These are phyloP conservation scores for Oligia strigilis DNA, from an alignment of 2,888 invertebrate species.

Conservation along the genomic window DNA sequence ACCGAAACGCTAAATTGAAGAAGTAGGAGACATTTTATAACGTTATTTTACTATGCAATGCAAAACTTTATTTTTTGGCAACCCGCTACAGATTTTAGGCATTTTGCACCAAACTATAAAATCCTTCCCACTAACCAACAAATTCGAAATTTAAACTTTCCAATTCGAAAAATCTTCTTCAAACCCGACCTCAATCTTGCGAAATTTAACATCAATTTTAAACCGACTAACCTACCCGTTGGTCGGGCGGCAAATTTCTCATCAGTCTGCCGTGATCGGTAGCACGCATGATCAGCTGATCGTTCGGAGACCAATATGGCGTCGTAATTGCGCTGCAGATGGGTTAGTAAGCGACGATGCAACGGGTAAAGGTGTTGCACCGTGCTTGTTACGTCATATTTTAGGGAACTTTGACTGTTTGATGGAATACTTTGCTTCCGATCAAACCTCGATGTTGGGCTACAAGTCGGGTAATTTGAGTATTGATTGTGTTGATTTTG, in stretches of 20 bases:
- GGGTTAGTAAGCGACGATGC: constrained; percentile 50
- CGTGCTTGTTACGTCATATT: constrained; percentile 20
- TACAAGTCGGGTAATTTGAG: neutral
- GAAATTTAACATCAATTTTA: constrained; percentile 62
- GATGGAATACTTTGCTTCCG: neutral
- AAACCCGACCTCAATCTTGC: constrained; percentile 41
- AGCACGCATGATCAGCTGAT: constrained; percentile 72
- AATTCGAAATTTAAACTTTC: neutral
- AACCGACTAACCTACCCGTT: constrained; percentile 76
- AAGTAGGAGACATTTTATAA: neutral
- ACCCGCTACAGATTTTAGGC: neutral
- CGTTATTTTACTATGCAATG: neutral
- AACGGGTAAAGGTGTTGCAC: constrained; percentile 15
- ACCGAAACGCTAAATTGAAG: neutral
- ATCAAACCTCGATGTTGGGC: neutral
- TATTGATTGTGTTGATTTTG: too few species aligned
- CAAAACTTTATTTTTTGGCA: too few species aligned
- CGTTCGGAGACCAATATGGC: constrained; percentile 55
- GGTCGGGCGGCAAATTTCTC: constrained; percentile 87
- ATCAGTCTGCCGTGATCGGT: constrained; percentile 75
- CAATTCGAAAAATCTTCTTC: constrained; percentile 27
- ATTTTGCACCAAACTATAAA: neutral
- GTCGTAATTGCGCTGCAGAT: constrained; percentile 72
- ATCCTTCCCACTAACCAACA: neutral
- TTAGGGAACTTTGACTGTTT: neutral